Conservation (phyloP, 2,888 invertebrate species). For the Pseudococcus longispinus region DNA sequence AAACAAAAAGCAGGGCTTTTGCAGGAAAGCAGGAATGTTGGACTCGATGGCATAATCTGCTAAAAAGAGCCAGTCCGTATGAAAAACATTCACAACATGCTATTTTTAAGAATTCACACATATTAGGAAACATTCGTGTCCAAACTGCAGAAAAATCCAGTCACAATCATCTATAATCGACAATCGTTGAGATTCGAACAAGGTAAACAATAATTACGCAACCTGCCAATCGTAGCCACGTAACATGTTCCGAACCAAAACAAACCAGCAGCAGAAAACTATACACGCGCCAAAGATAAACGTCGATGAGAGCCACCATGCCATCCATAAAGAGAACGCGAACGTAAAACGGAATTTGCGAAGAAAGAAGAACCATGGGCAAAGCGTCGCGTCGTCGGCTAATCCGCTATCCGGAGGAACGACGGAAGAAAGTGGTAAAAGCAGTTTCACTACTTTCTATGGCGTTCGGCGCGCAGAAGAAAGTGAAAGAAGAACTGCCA, state of each 20-base stretch:
- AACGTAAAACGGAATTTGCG: neutral
- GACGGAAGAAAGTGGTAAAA: conserved; percentile 15
- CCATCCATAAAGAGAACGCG: neutral
- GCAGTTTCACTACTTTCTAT: conserved; percentile 24
- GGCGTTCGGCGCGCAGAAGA: neutral
- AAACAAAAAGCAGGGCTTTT: too few species aligned
- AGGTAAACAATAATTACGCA: neutral
- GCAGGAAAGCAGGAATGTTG: too few species aligned
- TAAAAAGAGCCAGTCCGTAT: too few species aligned
- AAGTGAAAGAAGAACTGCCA: conserved; percentile 31
- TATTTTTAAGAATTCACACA: too few species aligned
- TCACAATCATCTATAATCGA: neutral
- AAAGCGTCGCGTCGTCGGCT: neutral
- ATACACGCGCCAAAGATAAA: neutral
- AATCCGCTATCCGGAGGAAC: neutral
- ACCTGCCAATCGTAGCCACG: neutral
- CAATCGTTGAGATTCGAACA: neutral
- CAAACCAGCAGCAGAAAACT: neutral
- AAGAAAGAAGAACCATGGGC: neutral
- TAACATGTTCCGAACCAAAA: neutral
- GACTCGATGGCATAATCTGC: too few species aligned
- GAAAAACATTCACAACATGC: too few species aligned
- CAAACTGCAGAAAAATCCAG: neutral
- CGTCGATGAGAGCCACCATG: neutral
- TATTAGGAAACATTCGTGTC: neutral